These are phyloP conservation scores for Scaptomyza cyrtandrae DNA, from an alignment of 2,888 invertebrate genomes.

Conservation along the genomic window DNA sequence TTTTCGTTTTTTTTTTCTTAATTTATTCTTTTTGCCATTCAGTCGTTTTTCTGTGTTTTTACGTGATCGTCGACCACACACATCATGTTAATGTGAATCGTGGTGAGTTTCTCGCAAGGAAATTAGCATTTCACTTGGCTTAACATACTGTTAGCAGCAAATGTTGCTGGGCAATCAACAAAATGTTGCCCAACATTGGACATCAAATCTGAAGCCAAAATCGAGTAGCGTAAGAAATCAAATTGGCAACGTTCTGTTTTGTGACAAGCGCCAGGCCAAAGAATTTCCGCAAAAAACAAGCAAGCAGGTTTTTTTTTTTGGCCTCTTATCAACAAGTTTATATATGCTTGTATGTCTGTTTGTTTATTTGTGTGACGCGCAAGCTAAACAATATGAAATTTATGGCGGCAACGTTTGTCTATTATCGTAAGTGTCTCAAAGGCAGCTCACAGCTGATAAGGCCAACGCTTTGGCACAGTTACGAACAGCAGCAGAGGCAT, in stretches of 20 bases:
- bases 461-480: slow-evolving; percentile 48
- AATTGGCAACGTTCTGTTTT: slow-evolving; percentile 56
- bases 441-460: slow-evolving; percentile 35
- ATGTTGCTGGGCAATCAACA: background rate
- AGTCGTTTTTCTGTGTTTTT: slow-evolving; percentile 35
- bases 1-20: slow-evolving; percentile 3
- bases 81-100: slow-evolving; percentile 10
- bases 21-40: slow-evolving; percentile 12
- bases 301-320: slow-evolving; percentile 15
- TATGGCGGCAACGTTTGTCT: slow-evolving; percentile 20
- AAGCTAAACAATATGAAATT: slow-evolving; percentile 7
- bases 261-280: slow-evolving; percentile 65
- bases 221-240: slow-evolving; percentile 11
- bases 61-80: slow-evolving; percentile 59
- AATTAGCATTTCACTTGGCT: slow-evolving; percentile 17
- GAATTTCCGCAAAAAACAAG: slow-evolving; percentile 53
- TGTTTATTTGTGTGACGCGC: background rate
- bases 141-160: slow-evolving; percentile 25
- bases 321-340: slow-evolving; percentile 32
- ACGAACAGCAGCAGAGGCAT: slow-evolving; percentile 16
- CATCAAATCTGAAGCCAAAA: background rate
- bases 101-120: slow-evolving; percentile 37
- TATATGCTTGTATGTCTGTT: slow-evolving; percentile 3
- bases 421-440: slow-evolving; percentile 39
- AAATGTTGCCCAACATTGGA: slow-evolving; percentile 21